Evolutionary conservation across 2,888 invertebrate genomes (phyloP), one percentile per base, ranked within the genome.

Genomic region (Drosophila meridionalis): DNA sequence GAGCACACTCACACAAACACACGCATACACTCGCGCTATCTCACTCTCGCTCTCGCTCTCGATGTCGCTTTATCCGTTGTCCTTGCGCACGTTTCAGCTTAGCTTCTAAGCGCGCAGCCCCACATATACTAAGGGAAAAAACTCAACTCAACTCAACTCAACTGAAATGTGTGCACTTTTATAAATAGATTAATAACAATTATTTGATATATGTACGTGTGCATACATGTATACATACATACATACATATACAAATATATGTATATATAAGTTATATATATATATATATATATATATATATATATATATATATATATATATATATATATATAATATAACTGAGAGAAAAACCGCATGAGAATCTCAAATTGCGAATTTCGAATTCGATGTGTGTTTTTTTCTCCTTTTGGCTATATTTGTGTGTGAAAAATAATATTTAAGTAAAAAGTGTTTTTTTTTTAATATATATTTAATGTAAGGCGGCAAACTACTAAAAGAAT

Each of bases 61-160:
- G 28, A 12, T 28, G 47, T 28, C 14, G 47, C 28, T 47, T 3
- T 47, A 47, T 14, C 12, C 47, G 47, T 47, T 47, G 28, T 28
- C 6, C 47, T 47, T 47, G 47, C 26, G 20, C 47, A 50, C 28
- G 26, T 34, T 14, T 43, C 47, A 56, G 64, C 56, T 55, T 61
- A 81, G 76, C 73, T 72, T 74, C 56, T 61, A 68, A 67, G 74
- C 65, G 76, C 70, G 58, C 61, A 78, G 76, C 69, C 20, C 20
- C 20, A 20, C 20, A 20, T 76, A 50, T 57, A 76, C 80, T 66
- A 34, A 50, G 14, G 9, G 34, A 14, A 40, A 20, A 14, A 59
- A 69, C 26, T 28, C 28, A 28, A 45, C 45, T 57, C 28, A 28
- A 45, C 45, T 57, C 14, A 64, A 48, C 57, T 77, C 40, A 55